Percentiles rank a stretch among this genome's conserved stretches.
These are phyloP conservation scores for Plusia festucae DNA, from an alignment of 2,888 invertebrate species.

Conservation along the genomic window DNA sequence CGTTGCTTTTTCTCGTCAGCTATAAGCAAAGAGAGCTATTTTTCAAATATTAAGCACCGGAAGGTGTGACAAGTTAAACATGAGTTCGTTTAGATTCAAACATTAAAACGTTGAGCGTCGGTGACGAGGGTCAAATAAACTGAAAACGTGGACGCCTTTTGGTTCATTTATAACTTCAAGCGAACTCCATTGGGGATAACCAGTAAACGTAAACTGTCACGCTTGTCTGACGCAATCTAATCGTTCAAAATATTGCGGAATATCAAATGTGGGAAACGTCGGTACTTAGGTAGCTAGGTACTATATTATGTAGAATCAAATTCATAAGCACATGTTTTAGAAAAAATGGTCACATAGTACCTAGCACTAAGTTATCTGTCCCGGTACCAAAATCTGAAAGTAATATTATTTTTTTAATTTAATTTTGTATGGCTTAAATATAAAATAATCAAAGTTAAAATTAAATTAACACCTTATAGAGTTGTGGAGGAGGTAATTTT, in stretches of 20 bases:
- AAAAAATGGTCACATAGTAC: no score
- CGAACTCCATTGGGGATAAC: conserved; percentile 36
- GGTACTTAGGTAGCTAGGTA: no score
- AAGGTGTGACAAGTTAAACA: conserved; percentile 54
- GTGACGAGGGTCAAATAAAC: conserved; percentile 62
- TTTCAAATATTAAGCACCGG: conserved; percentile 37
- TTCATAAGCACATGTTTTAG: no score
- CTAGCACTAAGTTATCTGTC: no score
- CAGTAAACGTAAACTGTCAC: conserved; percentile 47
- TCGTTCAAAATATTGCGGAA: conserved; percentile 31
- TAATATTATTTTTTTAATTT: no score
- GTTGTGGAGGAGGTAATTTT: no score
- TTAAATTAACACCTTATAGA: no score
- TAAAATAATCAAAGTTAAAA: no score
- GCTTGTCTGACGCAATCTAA: conserved; percentile 32
- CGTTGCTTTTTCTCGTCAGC: background rate
- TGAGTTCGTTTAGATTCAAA: conserved; percentile 60
- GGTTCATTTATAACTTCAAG: conserved; percentile 58
- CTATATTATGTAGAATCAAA: no score
- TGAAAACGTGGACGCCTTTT: conserved; percentile 48
- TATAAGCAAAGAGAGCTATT: background rate
- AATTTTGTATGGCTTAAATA: no score
- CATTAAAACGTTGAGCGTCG: conserved; percentile 56
- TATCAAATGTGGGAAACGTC: background rate
- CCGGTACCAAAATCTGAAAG: no score